phyloP scores from a whole-genome alignment of 2,888 invertebrate genomes.

The Epistrophella euchroma region DNA sequence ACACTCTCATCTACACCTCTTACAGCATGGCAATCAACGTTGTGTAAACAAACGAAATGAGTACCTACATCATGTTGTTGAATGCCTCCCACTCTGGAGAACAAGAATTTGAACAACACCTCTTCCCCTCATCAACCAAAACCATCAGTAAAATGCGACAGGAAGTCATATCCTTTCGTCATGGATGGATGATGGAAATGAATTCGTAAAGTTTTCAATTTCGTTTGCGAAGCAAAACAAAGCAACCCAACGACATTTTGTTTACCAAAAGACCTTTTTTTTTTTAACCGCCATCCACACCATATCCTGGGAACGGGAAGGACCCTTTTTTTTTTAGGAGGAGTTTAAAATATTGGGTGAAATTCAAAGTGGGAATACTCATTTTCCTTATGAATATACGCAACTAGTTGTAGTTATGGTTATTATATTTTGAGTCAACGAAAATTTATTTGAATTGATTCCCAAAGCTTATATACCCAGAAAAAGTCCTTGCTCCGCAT shows the following conservation, averaged over 20 bases:
- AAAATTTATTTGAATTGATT: constrained; percentile 68
- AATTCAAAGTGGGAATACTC: background rate
- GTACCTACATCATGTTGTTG: constrained; percentile 46
- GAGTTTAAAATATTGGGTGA: background rate
- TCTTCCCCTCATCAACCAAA: background rate
- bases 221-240: constrained; percentile 31
- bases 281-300: background rate
- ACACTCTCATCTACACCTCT: constrained; percentile 7
- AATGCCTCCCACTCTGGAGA: background rate
- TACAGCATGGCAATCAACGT: constrained; percentile 62
- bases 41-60: constrained; percentile 59
- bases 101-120: background rate
- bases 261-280: constrained; percentile 34
- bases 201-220: constrained; percentile 66
- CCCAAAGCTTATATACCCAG: background rate
- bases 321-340: background rate
- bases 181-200: constrained; percentile 55
- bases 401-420: constrained; percentile 55
- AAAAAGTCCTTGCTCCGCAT: constrained; percentile 28
- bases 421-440: constrained; percentile 62
- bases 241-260: constrained; percentile 31
- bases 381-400: constrained; percentile 9
- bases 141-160: constrained; percentile 20
- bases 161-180: constrained; percentile 67
- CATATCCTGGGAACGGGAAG: constrained; percentile 19